Base-by-base conservation (phyloP, 2,888 invertebrate genomes). In the Caenorhabditis sp. region DNA sequence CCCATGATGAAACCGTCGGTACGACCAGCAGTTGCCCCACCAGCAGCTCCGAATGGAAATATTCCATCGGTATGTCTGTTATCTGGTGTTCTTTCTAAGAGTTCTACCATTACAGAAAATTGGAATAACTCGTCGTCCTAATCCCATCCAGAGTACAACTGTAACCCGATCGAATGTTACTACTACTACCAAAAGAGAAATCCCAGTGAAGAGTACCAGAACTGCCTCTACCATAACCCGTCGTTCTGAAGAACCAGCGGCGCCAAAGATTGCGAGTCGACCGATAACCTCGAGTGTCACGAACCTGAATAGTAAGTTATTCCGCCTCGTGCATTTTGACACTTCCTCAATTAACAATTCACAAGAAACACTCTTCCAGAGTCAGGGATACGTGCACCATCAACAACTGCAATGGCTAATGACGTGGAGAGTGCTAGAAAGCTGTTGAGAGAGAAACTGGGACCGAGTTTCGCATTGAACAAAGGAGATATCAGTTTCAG, bases 401-500 rank as follows among this genome's bases (percentile, higher is more conserved):
- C 69, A 4, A 22, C 69, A 38, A 68, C 35, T 68, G 68, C 54
- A 49, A 22, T 68, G 14, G 54, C 19, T 8, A 83, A 56, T 54
- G 83, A 84, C 38, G 76, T 84, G 0, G 83, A 84, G 24, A 80
- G 24, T 66, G 83, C 83, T 4, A 75, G 61, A 70, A 84, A 84
- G 69, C 31, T 84, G 54, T 41, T 84, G 76, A 70, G 80, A 64
- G 83, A 84, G 10, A 84, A 80, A 68, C 61, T 84, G 61, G 83
- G 83, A 51, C 72, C 83, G 10, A 84, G 63, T 7, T 84, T 80
- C 56, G 56, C 80, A 2, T 16, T 77, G 24, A 64, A 49, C 31
- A 80, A 80, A n/a, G 76, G 77, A 22, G 84, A 84, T 51, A 61
- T 81, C 16, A 72, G 79, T 28, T 84, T 84, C 41, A 81, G 84